phyloP scores from a whole-genome alignment of 2,888 invertebrate species.

The Pterostichus madidus region DNA sequence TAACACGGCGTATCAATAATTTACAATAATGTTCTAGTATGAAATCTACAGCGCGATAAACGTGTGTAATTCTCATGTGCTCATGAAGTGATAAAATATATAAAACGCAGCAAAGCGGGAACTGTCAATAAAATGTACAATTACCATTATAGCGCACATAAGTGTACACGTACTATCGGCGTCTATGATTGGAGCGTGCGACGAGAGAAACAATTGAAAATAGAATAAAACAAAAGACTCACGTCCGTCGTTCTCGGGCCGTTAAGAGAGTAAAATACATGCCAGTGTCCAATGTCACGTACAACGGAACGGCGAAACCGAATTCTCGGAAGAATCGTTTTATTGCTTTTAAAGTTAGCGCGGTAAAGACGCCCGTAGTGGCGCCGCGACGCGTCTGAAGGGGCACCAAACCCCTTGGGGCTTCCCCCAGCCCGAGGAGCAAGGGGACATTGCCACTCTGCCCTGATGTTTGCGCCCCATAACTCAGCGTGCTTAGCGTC shows the following conservation, averaged over 20 bases:
- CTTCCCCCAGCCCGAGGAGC: background rate
- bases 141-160: slow-evolving; percentile 45
- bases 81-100: slow-evolving; percentile 33
- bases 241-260: slow-evolving; percentile 63
- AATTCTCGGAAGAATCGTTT: slow-evolving; percentile 65
- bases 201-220: slow-evolving; percentile 57
- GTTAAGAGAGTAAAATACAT: slow-evolving; percentile 66
- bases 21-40: slow-evolving; percentile 10
- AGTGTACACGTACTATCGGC: slow-evolving; percentile 60
- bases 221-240: slow-evolving; percentile 61
- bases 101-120: slow-evolving; percentile 17
- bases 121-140: slow-evolving; percentile 63
- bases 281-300: slow-evolving; percentile 65
- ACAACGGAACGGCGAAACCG: slow-evolving; percentile 61
- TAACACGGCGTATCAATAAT: slow-evolving; percentile 24
- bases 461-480: slow-evolving; percentile 55
- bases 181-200: slow-evolving; percentile 52
- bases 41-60: slow-evolving; percentile 10
- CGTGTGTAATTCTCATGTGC: slow-evolving; percentile 1
- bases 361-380: slow-evolving; percentile 48
- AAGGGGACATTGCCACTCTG: slow-evolving; percentile 20
- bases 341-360: slow-evolving; percentile 65
- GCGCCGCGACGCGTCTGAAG: slow-evolving; percentile 7
- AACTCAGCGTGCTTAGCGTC: slow-evolving; percentile 45
- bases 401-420: background rate